Percentiles rank a stretch among this genome's conserved stretches.
phyloP scores from a whole-genome alignment of 2,113 vertebrate genomes.

The Poicephalus gulielmi region DNA sequence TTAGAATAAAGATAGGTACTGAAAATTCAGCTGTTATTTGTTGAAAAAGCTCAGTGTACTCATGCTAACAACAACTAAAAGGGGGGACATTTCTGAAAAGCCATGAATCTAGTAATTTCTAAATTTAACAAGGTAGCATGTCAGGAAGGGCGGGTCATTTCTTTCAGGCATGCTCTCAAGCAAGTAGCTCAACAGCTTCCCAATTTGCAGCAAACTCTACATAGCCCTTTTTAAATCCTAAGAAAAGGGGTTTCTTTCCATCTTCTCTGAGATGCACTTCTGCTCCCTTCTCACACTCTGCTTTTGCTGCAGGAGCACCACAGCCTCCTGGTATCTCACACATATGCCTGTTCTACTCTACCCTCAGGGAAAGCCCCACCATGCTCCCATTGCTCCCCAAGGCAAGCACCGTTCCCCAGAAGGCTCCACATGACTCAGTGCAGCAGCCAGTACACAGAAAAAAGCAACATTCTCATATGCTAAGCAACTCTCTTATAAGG shows the following conservation, averaged over 20 bases:
- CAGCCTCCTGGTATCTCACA: neutral
- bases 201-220: neutral
- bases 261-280: neutral
- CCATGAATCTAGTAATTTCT: neutral
- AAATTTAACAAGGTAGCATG: neutral
- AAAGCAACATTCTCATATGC: neutral
- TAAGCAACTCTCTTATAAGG: neutral
- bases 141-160: neutral
- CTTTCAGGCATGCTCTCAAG: neutral
- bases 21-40: neutral
- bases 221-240: neutral
- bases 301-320: neutral
- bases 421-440: neutral
- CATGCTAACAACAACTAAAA: neutral
- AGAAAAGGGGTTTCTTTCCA: neutral
- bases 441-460: neutral
- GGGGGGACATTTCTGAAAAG: neutral
- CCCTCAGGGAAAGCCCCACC: neutral
- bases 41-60: neutral
- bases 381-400: neutral
- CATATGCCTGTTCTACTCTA: fast-evolving
- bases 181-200: neutral
- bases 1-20: neutral
- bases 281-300: neutral
- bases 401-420: neutral